Conservation (phyloP, 2,888 invertebrate species). For the Rutpela maculata region DNA sequence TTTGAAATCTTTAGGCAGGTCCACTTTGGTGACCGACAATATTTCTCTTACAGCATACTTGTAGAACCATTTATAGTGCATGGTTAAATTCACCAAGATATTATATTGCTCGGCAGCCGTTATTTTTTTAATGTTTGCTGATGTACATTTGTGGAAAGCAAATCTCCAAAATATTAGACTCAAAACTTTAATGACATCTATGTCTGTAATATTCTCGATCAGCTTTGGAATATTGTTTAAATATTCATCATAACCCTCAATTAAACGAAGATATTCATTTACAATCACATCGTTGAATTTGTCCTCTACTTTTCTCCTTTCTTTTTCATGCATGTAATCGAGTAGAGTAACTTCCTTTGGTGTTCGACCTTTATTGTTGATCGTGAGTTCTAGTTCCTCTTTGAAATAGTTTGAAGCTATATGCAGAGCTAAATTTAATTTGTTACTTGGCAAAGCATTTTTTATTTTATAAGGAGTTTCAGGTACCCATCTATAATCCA, state of each 20-base stretch:
- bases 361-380: slow-evolving; percentile 47
- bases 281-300: slow-evolving; percentile 77
- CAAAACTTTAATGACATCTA: slow-evolving; percentile 72
- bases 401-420: slow-evolving; percentile 47
- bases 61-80: slow-evolving; percentile 85
- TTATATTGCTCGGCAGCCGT: slow-evolving; percentile 69
- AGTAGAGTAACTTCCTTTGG: slow-evolving; percentile 73
- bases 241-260: slow-evolving; percentile 74
- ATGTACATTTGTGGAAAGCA: slow-evolving; percentile 69
- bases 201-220: slow-evolving; percentile 68
- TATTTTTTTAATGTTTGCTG: slow-evolving; percentile 61
- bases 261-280: slow-evolving; percentile 75
- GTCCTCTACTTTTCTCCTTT: slow-evolving; percentile 73
- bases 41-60: slow-evolving; percentile 77
- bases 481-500: slow-evolving; percentile 69
- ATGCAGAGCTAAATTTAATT: slow-evolving; percentile 55
- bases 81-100: slow-evolving; percentile 78
- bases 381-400: slow-evolving; percentile 42
- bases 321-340: slow-evolving; percentile 73
- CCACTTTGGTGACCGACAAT: slow-evolving; percentile 49
- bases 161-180: slow-evolving; percentile 77
- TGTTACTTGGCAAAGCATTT: slow-evolving; percentile 44
- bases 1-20: slow-evolving; percentile 52
- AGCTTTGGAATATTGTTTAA: slow-evolving; percentile 69
- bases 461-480: slow-evolving; percentile 50